Percentiles rank a stretch among this genome's conserved stretches.
Conservation (phyloP, 23 tunicate genomes). For the Trididemnum clinides region DNA sequence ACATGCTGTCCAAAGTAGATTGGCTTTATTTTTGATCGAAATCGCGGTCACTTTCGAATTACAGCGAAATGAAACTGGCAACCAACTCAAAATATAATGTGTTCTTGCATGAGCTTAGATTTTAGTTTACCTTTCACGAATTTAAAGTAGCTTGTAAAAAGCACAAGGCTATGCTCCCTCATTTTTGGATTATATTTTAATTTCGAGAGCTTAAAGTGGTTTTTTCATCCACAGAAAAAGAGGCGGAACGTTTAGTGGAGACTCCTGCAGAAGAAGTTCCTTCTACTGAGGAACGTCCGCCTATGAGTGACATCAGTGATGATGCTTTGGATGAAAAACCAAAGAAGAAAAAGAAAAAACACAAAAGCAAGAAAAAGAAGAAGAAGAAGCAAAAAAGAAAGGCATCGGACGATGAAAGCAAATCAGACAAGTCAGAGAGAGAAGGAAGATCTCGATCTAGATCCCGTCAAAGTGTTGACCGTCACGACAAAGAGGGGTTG, state of each 20-base stretch:
- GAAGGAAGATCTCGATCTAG: neutral
- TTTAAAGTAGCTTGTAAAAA: too few species aligned
- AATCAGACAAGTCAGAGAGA: conserved; percentile 13
- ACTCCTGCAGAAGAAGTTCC: conserved; percentile 1
- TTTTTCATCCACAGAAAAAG: neutral
- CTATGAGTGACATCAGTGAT: conserved; percentile 41
- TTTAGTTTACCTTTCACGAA: too few species aligned
- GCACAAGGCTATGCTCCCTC: too few species aligned
- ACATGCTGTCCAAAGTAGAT: too few species aligned
- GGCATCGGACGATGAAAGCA: neutral
- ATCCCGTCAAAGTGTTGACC: neutral
- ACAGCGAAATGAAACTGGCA: too few species aligned
- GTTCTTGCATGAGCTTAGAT: too few species aligned
- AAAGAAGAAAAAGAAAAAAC: conserved; percentile 87
- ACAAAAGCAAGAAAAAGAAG: conserved; percentile 87
- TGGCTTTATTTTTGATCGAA: too few species aligned
- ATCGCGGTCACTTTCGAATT: too few species aligned
- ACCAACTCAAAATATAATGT: too few species aligned
- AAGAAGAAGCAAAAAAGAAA: conserved; percentile 58
- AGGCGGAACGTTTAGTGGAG: neutral
- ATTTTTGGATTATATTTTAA: too few species aligned
- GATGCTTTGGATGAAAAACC: conserved; percentile 60
- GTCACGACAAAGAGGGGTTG: neutral
- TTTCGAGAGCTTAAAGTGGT: too few species aligned
- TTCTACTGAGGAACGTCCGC: conserved; percentile 6